These are phyloP conservation scores for Philypnodon macrostomus DNA, from an alignment of 2,797 vertebrate species.

Conservation along the genomic window DNA sequence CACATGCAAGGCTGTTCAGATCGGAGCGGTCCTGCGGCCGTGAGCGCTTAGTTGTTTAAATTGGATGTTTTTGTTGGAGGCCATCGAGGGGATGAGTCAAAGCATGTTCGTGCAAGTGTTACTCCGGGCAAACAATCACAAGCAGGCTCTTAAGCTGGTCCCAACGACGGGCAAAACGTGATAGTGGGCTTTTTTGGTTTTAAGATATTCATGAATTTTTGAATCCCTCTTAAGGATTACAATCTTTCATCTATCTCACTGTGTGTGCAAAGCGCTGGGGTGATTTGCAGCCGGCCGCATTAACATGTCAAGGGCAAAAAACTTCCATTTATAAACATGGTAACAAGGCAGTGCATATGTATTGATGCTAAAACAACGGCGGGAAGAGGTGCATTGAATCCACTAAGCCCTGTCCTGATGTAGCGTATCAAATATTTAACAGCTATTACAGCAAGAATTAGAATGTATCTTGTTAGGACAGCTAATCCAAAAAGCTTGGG, in stretches of 20 bases:
- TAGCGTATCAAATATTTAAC: slow-evolving; percentile 66
- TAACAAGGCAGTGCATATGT: slow-evolving; percentile 78
- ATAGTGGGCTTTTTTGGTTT: slow-evolving; percentile 49
- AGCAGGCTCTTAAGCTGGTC: slow-evolving; percentile 51
- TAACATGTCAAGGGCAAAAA: slow-evolving; percentile 60
- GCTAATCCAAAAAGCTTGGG: slow-evolving; percentile 56
- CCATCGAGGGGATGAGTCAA: slow-evolving; percentile 32
- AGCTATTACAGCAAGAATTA: slow-evolving; percentile 65
- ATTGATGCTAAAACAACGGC: slow-evolving; percentile 47
- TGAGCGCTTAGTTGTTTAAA: slow-evolving; percentile 49
- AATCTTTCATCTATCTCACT: slow-evolving; percentile 71
- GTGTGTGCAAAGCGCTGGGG: slow-evolving; percentile 56
- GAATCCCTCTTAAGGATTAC: slow-evolving; percentile 76
- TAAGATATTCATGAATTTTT: slow-evolving; percentile 74
- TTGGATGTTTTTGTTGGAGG: slow-evolving; percentile 53
- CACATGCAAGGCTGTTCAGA: slow-evolving; percentile 8
- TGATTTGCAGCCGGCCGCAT: slow-evolving; percentile 54
- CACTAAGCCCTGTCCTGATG: slow-evolving; percentile 56
- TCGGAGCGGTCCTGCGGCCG: slow-evolving; percentile 31
- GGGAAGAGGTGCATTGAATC: slow-evolving; percentile 55
- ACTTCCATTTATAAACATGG: slow-evolving; percentile 66
- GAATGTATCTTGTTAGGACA: slow-evolving; percentile 59
- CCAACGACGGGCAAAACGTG: slow-evolving; percentile 34
- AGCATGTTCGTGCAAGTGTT: slow-evolving; percentile 50
- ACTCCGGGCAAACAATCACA: slow-evolving; percentile 57